These are phyloP conservation scores for Astreopora myriophthalma DNA, from an alignment of 64 coral and sea anemone genomes.

Conservation along the genomic window DNA sequence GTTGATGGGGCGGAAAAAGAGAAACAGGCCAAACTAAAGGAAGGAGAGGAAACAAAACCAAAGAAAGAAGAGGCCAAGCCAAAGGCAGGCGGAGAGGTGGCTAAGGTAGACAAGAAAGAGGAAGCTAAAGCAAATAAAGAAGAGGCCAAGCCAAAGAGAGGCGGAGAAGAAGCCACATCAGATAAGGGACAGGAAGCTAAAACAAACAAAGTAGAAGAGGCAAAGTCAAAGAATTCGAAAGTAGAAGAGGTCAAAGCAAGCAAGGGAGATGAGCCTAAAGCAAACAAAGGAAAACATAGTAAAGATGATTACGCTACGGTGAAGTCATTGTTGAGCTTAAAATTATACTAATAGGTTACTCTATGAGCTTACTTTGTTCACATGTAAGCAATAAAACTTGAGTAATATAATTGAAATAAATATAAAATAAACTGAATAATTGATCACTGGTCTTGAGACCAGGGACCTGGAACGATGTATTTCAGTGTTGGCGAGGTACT, in stretches of 20 bases:
- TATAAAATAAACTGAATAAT: no score
- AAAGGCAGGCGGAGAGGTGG: no score
- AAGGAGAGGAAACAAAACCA: not conserved
- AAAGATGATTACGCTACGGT: not conserved
- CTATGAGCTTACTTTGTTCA: not conserved
- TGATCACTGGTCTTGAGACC: no score
- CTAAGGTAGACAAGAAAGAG: no score
- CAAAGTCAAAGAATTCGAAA: not conserved
- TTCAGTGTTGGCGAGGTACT: no score
- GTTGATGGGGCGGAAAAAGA: not conserved
- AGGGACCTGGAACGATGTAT: no score
- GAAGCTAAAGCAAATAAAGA: not conserved
- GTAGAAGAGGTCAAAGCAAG: not conserved
- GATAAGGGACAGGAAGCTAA: no score
- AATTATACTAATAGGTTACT: not conserved
- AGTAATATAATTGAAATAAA: no score
- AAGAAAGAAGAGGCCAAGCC: not conserved
- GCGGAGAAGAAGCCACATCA: no score
- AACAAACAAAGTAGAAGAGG: no score
- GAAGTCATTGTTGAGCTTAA: not conserved
- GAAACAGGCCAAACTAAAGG: not conserved
- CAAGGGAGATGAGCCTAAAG: not conserved
- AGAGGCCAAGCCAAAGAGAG: not conserved
- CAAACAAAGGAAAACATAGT: not conserved
- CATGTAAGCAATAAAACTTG: not conserved